Percentiles rank a stretch among this genome's conserved stretches.
phyloP scores from a whole-genome alignment of 2,113 vertebrate genomes.

The Neopipo cinnamomea region DNA sequence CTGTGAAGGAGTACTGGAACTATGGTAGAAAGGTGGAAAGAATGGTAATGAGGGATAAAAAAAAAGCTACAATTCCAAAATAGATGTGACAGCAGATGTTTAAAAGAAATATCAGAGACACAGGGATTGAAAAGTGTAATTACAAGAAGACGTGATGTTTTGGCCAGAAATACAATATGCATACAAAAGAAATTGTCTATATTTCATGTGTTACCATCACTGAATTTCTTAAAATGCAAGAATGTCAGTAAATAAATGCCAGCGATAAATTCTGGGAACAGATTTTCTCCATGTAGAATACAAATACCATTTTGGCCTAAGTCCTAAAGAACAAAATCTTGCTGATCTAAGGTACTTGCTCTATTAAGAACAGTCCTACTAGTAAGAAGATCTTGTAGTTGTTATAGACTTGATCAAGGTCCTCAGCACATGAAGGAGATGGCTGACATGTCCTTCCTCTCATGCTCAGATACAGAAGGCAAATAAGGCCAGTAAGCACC shows the following conservation, averaged over 20 bases:
- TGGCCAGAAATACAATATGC: not conserved
- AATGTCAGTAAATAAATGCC: not conserved
- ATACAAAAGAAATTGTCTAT: not conserved
- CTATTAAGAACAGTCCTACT: not conserved
- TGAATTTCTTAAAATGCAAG: not conserved
- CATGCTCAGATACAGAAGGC: not conserved
- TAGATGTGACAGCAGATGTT: not conserved
- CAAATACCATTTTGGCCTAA: not conserved
- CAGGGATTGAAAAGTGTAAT: not conserved
- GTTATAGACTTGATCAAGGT: not conserved
- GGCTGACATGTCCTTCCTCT: not conserved
- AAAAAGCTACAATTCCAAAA: not conserved
- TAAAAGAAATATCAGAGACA: not conserved
- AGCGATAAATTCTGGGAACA: not conserved
- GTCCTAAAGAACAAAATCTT: not conserved
- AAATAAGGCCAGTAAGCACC: fast-evolving
- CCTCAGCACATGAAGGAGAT: not conserved
- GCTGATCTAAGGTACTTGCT: not conserved
- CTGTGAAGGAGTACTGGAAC: not conserved
- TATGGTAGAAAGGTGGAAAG: not conserved
- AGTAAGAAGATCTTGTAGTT: not conserved
- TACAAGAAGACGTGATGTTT: not conserved
- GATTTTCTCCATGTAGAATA: not conserved
- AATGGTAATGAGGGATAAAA: not conserved
- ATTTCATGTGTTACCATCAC: not conserved